Evolutionary conservation across 2,113 vertebrate genomes (phyloP).

Genomic region (Collichthys lucidus): DNA sequence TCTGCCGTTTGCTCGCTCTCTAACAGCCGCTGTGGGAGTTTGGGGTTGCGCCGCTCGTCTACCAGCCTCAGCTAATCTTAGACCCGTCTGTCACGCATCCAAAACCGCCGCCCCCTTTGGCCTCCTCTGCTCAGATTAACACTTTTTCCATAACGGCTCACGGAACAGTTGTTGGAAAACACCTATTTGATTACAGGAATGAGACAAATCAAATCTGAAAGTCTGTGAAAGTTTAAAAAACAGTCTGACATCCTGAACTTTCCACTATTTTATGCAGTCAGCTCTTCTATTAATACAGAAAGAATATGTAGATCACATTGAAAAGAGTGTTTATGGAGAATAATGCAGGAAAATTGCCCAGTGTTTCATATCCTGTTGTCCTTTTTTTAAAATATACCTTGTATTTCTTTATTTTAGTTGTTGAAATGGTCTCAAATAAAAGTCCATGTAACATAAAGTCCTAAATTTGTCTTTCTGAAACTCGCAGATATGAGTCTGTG

Average conservation of each 20-base stretch:
- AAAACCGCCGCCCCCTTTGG: conserved; percentile 16
- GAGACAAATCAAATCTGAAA: conserved; percentile 10
- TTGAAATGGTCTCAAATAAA: not conserved
- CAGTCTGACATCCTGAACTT: not conserved
- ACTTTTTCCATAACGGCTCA: conserved; percentile 24
- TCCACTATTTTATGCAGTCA: not conserved
- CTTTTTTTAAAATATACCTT: not conserved
- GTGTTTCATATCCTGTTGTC: not conserved
- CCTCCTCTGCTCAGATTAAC: conserved; percentile 22
- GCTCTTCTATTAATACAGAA: not conserved
- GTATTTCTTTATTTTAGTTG: not conserved
- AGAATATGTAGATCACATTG: not conserved
- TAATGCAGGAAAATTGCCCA: not conserved
- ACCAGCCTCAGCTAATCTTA: conserved; percentile 59
- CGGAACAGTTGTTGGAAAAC: not conserved
- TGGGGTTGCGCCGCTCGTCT: conserved; percentile 65
- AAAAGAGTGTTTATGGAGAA: not conserved
- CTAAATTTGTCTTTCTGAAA: conserved; percentile 23
- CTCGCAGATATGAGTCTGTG: conserved; percentile 11
- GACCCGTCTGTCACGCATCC: conserved; percentile 51
- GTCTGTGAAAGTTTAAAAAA: not conserved
- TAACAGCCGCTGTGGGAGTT: conserved; percentile 67
- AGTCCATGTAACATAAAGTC: not conserved
- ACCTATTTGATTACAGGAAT: not conserved
- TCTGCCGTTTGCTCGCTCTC: conserved; percentile 36